Conservation (phyloP, 2,113 vertebrate genomes). For the Gadus macrocephalus region DNA sequence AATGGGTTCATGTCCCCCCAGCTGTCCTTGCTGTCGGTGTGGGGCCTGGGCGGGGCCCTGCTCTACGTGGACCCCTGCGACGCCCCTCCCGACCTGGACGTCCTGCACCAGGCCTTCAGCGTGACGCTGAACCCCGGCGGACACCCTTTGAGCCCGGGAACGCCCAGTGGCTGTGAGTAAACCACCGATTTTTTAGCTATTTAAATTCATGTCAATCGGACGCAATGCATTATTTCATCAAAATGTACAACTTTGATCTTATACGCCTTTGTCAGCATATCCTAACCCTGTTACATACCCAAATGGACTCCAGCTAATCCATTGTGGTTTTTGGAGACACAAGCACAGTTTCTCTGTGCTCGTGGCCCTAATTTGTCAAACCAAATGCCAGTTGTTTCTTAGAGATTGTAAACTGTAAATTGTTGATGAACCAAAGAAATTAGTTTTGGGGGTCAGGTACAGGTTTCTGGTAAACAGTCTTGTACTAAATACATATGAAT, state of each 20-base stretch:
- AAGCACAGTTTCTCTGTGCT: too few relatives aligned
- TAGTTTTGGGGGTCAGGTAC: too few relatives aligned
- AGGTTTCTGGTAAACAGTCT: too few relatives aligned
- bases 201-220: background rate
- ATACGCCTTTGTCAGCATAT: background rate
- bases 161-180: constrained; percentile 78
- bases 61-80: constrained; percentile 90
- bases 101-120: constrained; percentile 75
- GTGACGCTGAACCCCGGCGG: constrained; percentile 85
- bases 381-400: too few relatives aligned
- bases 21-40: constrained; percentile 83
- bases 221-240: too few relatives aligned
- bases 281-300: too few relatives aligned
- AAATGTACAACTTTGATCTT: background rate
- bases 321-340: too few relatives aligned
- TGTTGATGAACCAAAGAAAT: too few relatives aligned
- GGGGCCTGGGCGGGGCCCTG: constrained; percentile 84
- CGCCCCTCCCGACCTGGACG: constrained; percentile 63
- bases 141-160: constrained; percentile 78
- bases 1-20: constrained; percentile 42
- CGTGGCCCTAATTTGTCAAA: too few relatives aligned
- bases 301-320: too few relatives aligned
- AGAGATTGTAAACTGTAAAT: too few relatives aligned
- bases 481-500: too few relatives aligned
- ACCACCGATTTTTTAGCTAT: background rate